phyloP scores from a whole-genome alignment of 2,797 vertebrate genomes.

The Limosa lapponica region DNA sequence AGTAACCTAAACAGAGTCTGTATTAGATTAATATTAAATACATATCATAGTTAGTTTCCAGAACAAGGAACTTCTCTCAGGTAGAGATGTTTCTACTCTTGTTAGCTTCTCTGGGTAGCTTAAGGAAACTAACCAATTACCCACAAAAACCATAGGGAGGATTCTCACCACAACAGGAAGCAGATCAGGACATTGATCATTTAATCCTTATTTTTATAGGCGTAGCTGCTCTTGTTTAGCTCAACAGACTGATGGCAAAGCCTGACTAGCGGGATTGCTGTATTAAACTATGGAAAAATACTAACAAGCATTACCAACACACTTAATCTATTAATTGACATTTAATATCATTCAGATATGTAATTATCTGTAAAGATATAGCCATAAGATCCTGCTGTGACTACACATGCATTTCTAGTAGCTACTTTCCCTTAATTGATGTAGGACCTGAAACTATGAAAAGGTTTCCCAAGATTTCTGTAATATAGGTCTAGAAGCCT shows the following conservation, averaged over 20 bases:
- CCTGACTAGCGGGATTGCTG: not conserved
- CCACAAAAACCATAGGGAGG: not conserved
- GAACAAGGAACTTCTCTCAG: not conserved
- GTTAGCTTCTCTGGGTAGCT: not conserved
- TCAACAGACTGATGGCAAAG: not conserved
- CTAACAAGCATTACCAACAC: not conserved
- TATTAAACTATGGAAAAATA: not conserved
- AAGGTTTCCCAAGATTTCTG: not conserved
- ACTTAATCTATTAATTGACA: not conserved
- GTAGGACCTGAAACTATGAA: not conserved
- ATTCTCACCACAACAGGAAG: not conserved
- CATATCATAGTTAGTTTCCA: not conserved
- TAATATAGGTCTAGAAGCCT: not conserved
- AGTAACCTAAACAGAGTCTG: not conserved
- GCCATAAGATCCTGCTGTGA: not conserved
- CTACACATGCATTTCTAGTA: not conserved
- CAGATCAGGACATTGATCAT: not conserved
- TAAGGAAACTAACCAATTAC: not conserved
- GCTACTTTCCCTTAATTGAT: not conserved
- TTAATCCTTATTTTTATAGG: not conserved
- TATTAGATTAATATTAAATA: not conserved
- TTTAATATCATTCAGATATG: not conserved
- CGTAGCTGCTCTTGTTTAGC: not conserved
- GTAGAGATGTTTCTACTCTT: not conserved
- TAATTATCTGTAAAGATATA: not conserved